These are phyloP conservation scores for Homalodisca vitripennis DNA, from an alignment of 1,140 invertebrate genomes.

Conservation along the genomic window DNA sequence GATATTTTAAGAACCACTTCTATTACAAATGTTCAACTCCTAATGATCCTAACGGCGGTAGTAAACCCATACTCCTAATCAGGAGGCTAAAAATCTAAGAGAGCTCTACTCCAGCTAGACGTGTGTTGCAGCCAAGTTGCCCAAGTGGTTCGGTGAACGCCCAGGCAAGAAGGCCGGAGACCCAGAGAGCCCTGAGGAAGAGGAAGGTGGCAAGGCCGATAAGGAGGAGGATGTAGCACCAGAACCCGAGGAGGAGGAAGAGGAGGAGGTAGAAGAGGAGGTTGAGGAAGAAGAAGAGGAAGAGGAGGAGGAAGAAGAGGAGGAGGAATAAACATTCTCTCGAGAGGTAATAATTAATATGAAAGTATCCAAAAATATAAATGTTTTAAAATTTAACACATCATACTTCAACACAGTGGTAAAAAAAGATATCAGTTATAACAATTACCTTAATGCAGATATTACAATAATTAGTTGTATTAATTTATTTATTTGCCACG, in stretches of 20 bases:
- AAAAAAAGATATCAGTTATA: neutral
- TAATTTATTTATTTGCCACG: neutral
- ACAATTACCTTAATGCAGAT: neutral
- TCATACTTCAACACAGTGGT: neutral
- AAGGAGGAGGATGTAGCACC: conserved; percentile 33
- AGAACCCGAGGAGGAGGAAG: conserved; percentile 35
- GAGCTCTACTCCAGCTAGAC: neutral
- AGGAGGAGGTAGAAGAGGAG: conserved; percentile 37
- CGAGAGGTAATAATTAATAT: neutral
- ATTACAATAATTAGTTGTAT: neutral
- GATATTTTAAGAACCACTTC: neutral
- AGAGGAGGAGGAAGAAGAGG: conserved; percentile 40
- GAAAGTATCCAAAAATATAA: neutral
- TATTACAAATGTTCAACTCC: neutral
- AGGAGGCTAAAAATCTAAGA: neutral
- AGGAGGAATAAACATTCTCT: conserved; percentile 36
- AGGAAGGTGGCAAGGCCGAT: conserved; percentile 46
- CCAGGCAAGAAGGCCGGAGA: conserved; percentile 88
- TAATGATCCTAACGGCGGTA: neutral
- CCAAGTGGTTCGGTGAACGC: conserved; percentile 92
- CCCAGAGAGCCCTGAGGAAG: conserved; percentile 82
- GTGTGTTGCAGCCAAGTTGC: conserved; percentile 71
- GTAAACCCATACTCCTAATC: neutral
- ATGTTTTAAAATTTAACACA: neutral
- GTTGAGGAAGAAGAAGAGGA: conserved; percentile 39